Base-by-base conservation (phyloP, 2,113 vertebrate species). In the Otus sunia region DNA sequence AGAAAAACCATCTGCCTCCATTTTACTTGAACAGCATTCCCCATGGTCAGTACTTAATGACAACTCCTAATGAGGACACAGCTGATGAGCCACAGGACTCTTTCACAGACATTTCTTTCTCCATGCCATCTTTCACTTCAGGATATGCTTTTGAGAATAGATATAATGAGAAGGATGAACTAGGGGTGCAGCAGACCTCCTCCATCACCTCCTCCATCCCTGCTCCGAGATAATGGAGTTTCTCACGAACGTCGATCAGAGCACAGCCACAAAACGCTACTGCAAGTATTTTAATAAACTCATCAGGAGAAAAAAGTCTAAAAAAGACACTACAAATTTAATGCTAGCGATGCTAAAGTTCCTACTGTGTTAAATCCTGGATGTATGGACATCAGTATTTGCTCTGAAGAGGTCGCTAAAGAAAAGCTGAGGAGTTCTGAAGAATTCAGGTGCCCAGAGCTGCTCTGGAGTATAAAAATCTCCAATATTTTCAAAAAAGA, bases 1-100 rank as follows among this genome's bases (percentile, higher is more conserved):
- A 88, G 94, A 63, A 92, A 86, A 96, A 91, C 36, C 81, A 93
- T 97, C 91, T 96, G 89, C 89, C 66, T 96, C 79, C 76, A 88
- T 94, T 96, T 89, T 49, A 79, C 66, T 63, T 84, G 71, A 93
- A 55, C 5, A 10, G 63, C 88, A 90, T 94, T 96, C 92, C 96
- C 89, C 68, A 80, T 82, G 91, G 94, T 92, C 95, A 94, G 81
- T 39, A 23, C 41, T 95, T 94, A 96, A 95, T 88, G 82, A 92
- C 89, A 94, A 5, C 77, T 94, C 89, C 91, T 95, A 94, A 95
- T 67, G 79, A 97, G 72, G 76, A 88, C 64, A 85, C 87, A 91
- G 90, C 86, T 95, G 72, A 95, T 94, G 53, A 96, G 88, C 73
- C 84, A 85, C 66, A 71, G 84, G 86, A 80, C 36, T 56, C 68